phyloP scores from a whole-genome alignment of 1,140 invertebrate species.

The Drosophila eugracilis region DNA sequence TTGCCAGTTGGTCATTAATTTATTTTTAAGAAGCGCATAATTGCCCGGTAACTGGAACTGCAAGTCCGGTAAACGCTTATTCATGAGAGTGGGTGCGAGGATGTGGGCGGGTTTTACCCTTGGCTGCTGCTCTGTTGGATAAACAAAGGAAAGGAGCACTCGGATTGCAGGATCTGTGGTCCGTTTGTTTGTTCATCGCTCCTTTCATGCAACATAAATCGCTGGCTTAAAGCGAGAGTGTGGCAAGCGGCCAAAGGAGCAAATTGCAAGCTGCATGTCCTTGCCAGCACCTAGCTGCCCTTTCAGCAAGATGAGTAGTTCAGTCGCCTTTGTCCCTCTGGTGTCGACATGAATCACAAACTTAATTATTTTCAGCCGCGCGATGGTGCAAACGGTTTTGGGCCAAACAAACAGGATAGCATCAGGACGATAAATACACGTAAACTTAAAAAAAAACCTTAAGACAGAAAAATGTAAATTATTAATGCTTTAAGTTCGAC shows the following conservation, averaged over 20 bases:
- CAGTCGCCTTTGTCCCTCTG: slow-evolving; percentile 67
- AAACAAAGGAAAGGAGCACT: slow-evolving; percentile 32
- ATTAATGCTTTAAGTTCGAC: too few species aligned
- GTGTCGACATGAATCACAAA: slow-evolving; percentile 79
- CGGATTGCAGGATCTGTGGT: slow-evolving; percentile 61
- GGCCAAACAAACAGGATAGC: slow-evolving; percentile 57
- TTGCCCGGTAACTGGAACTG: slow-evolving; percentile 48
- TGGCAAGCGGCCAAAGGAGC: slow-evolving; percentile 28
- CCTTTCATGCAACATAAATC: slow-evolving; percentile 69
- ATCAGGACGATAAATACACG: slow-evolving; percentile 2
- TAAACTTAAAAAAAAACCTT: not conserved
- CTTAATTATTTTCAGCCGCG: slow-evolving; percentile 80
- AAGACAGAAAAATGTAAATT: too few species aligned
- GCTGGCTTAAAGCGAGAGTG: slow-evolving; percentile 65
- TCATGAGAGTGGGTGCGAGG: slow-evolving; percentile 15
- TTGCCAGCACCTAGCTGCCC: slow-evolving; percentile 34
- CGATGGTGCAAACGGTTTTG: slow-evolving; percentile 62
- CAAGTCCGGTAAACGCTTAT: slow-evolving; percentile 33
- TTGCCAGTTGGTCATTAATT: slow-evolving; percentile 46
- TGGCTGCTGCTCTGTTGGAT: slow-evolving; percentile 3
- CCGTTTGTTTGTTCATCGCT: slow-evolving; percentile 48
- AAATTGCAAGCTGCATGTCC: slow-evolving; percentile 42
- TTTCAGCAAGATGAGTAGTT: slow-evolving; percentile 46
- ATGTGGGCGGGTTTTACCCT: not conserved
- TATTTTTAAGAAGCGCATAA: slow-evolving; percentile 74